phyloP scores from a whole-genome alignment of 2,113 vertebrate species.

The Perccottus glenii region DNA sequence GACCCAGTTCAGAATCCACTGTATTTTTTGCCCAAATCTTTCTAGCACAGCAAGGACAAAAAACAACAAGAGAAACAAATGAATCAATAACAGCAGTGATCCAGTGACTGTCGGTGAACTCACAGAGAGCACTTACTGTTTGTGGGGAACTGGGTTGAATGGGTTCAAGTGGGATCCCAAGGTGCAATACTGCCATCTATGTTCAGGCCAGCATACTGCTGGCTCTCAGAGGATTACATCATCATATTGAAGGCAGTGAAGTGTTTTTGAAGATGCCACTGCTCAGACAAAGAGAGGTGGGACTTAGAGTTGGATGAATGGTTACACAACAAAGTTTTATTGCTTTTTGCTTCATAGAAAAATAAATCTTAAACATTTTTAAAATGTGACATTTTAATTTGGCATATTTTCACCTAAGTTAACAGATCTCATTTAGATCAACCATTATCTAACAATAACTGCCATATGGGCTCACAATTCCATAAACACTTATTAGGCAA shows the following conservation, averaged over 20 bases:
- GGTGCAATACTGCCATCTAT: slow-evolving; percentile 88
- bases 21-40: slow-evolving; percentile 32
- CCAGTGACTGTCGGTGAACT: slow-evolving; percentile 78
- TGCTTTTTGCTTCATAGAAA: neutral
- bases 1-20: slow-evolving; percentile 50
- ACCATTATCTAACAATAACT: slow-evolving; percentile 1
- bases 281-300: slow-evolving; percentile 76
- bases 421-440: slow-evolving; percentile 6
- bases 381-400: neutral
- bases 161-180: slow-evolving; percentile 26
- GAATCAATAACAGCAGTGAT: slow-evolving; percentile 68
- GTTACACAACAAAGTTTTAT: slow-evolving; percentile 9
- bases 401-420: neutral
- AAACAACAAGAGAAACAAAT: slow-evolving; percentile 49
- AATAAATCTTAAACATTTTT: neutral
- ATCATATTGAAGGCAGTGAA: slow-evolving; percentile 63
- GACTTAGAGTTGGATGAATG: neutral
- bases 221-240: slow-evolving; percentile 70
- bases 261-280: slow-evolving; percentile 60
- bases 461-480: slow-evolving; percentile 6
- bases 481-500: slow-evolving; percentile 5
- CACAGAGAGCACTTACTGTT: slow-evolving; percentile 49
- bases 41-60: slow-evolving; percentile 25
- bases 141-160: slow-evolving; percentile 78
- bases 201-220: slow-evolving; percentile 25